Percentiles rank a stretch among this genome's conserved stretches.
These are phyloP conservation scores for Trichonephila clavata DNA, from an alignment of 1,140 invertebrate genomes.

Conservation along the genomic window DNA sequence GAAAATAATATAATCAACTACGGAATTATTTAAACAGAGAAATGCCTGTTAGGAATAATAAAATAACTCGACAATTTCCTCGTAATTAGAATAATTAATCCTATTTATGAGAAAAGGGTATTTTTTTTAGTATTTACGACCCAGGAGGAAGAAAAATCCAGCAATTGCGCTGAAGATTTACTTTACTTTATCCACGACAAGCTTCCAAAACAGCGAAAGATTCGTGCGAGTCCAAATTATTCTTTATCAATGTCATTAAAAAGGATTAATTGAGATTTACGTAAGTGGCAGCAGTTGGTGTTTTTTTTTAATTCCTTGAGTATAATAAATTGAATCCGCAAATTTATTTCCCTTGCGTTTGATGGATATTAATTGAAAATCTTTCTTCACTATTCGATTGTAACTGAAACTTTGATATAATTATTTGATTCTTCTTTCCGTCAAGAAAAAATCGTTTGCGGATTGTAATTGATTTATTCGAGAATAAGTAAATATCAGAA, in stretches of 20 bases:
- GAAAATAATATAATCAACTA: not conserved
- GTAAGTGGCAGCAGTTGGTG: not conserved
- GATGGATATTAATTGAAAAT: not conserved
- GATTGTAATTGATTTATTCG: too few species aligned
- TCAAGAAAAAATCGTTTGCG: too few species aligned
- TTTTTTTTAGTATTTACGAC: not conserved
- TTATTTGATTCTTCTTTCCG: too few species aligned
- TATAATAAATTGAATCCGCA: not conserved
- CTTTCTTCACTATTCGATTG: not conserved
- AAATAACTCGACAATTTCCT: not conserved
- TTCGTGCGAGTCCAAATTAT: not conserved
- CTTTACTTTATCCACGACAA: not conserved
- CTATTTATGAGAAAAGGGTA: not conserved
- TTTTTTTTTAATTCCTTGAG: not conserved
- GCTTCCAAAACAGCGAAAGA: not conserved
- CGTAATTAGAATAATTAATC: conserved; percentile 52
- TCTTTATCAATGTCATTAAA: conserved; percentile 10
- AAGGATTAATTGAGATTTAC: conserved; percentile 47
- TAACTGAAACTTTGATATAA: too few species aligned
- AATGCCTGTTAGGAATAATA: not conserved
- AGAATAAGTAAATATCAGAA: too few species aligned
- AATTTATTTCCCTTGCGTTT: not conserved
- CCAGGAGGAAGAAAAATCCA: not conserved
- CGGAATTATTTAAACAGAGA: not conserved
- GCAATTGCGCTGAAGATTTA: not conserved